Conservation (phyloP, 2,797 vertebrate species). For the Chaetophractus vellerosus region DNA sequence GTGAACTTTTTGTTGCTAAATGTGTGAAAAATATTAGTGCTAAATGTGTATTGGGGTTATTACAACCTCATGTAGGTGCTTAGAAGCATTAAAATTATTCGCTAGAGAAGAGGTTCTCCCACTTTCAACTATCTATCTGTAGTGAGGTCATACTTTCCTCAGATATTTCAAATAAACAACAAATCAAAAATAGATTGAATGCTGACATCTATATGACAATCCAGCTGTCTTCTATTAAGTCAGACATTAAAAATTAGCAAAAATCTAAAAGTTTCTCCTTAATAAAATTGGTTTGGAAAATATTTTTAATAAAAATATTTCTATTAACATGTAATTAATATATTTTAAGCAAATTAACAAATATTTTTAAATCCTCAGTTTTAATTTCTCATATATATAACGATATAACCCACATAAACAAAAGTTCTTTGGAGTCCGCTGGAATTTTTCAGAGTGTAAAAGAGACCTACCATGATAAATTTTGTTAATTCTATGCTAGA, state of each 20-base stretch:
- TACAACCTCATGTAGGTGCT: slow-evolving; percentile 1
- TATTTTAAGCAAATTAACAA: slow-evolving; percentile 38
- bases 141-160: neutral
- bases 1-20: neutral
- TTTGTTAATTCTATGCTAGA: slow-evolving; percentile 33
- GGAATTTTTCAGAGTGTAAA: neutral
- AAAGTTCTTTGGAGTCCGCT: neutral
- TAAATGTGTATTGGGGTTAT: neutral
- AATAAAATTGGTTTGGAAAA: slow-evolving; percentile 56
- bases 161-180: neutral
- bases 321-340: slow-evolving; percentile 30
- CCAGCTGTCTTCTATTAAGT: neutral
- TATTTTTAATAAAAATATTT: slow-evolving; percentile 49
- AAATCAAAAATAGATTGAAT: slow-evolving; percentile 12
- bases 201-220: neutral
- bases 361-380: slow-evolving; percentile 49
- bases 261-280: slow-evolving; percentile 9
- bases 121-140: neutral
- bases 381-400: slow-evolving; percentile 48
- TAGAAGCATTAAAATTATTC: slow-evolving; percentile 51
- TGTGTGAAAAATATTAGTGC: neutral
- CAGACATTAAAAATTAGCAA: slow-evolving; percentile 32
- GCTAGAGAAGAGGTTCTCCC: neutral
- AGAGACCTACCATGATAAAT: slow-evolving; percentile 4
- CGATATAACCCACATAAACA: neutral